phyloP scores from a whole-genome alignment of 2,113 vertebrate species.

The Cercopithecus mona region DNA sequence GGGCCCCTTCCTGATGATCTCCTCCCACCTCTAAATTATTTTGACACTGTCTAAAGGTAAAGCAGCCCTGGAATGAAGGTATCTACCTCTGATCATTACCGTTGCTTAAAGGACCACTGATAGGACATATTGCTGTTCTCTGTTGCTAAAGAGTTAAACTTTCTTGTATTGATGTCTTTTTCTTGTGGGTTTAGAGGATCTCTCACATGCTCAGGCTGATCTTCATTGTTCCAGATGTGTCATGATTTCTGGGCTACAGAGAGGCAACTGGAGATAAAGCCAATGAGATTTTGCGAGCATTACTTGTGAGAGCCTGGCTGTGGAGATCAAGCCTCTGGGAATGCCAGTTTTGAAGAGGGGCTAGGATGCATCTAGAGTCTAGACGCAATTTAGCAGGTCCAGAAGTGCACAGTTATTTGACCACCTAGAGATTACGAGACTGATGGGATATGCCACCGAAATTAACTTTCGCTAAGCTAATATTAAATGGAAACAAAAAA shows the following conservation, averaged over 20 bases:
- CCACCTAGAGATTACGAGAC: background rate
- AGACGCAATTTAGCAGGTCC: background rate
- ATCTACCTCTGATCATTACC: background rate
- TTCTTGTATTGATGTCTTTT: background rate
- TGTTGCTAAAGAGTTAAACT: background rate
- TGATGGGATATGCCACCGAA: background rate
- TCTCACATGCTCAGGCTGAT: background rate
- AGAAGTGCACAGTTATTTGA: background rate
- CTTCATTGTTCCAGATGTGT: background rate
- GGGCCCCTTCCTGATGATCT: background rate
- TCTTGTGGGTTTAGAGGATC: background rate
- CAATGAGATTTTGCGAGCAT: background rate
- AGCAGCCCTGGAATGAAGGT: background rate
- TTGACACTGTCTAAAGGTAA: background rate
- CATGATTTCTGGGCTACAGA: background rate
- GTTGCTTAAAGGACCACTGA: background rate
- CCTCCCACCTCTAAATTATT: background rate
- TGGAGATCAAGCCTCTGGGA: background rate
- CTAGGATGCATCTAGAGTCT: background rate
- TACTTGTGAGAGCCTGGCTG: background rate
- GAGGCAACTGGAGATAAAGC: background rate
- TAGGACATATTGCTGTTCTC: background rate
- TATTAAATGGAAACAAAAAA: conserved; percentile 35
- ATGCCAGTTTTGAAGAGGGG: background rate
- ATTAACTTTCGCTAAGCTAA: conserved; percentile 15